phyloP scores from a whole-genome alignment of 2,113 vertebrate species.

The Silurus glanis region DNA sequence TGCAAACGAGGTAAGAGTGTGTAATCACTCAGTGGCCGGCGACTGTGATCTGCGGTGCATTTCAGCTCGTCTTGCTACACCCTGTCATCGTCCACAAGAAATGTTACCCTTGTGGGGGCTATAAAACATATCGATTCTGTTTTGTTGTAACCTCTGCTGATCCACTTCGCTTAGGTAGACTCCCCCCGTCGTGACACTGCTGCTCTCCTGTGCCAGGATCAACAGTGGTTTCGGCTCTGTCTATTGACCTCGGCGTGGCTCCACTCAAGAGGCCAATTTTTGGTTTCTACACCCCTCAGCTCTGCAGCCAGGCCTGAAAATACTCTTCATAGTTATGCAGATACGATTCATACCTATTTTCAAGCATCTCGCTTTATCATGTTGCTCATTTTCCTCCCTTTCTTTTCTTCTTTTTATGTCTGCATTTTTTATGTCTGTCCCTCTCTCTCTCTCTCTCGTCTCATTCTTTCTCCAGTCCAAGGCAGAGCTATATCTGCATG shows the following conservation, averaged over 20 bases:
- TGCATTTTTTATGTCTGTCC: background rate
- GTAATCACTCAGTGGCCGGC: constrained; percentile 42
- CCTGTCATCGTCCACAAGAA: constrained; percentile 50
- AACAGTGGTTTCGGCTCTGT: constrained; percentile 51
- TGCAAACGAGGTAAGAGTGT: constrained; percentile 39
- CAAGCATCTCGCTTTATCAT: constrained; percentile 23
- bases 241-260: constrained; percentile 50
- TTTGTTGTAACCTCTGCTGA: constrained; percentile 51
- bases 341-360: background rate
- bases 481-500: background rate
- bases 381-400: constrained; percentile 9
- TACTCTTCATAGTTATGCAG: constrained; percentile 30
- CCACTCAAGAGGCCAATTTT: constrained; percentile 49
- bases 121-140: constrained; percentile 55
- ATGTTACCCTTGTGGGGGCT: constrained; percentile 47
- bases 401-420: constrained; percentile 31
- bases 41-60: constrained; percentile 40
- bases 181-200: constrained; percentile 49
- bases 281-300: constrained; percentile 31
- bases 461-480: background rate
- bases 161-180: constrained; percentile 49
- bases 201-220: constrained; percentile 50
- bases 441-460: background rate
- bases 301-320: constrained; percentile 42
- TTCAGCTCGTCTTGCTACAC: constrained; percentile 32